phyloP scores from a whole-genome alignment of 2,888 invertebrate genomes.

The Acanthacorydalis orientalis region DNA sequence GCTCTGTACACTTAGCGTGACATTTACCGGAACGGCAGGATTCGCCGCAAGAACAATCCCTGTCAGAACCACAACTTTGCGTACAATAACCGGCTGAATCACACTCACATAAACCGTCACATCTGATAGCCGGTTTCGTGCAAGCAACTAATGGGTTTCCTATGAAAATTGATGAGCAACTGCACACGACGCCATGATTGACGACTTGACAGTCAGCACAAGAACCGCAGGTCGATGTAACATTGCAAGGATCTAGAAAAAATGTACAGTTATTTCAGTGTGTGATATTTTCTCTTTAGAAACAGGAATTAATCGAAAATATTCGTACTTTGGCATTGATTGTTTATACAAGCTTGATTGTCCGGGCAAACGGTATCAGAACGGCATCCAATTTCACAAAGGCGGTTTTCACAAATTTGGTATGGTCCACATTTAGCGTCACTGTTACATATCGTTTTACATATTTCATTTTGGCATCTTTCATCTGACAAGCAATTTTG shows the following conservation, averaged over 20 bases:
- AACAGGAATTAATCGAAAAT: neutral
- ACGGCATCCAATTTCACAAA: slow-evolving; percentile 75
- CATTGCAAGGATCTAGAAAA: slow-evolving; percentile 57
- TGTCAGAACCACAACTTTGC: slow-evolving; percentile 42
- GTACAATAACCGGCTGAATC: slow-evolving; percentile 69
- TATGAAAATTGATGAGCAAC: slow-evolving; percentile 61
- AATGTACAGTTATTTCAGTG: slow-evolving; percentile 3
- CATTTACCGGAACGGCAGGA: slow-evolving; percentile 57
- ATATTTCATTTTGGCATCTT: slow-evolving; percentile 67
- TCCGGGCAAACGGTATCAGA: slow-evolving; percentile 62
- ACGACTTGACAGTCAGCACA: slow-evolving; percentile 71
- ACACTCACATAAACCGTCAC: slow-evolving; percentile 63
- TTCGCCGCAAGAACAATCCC: slow-evolving; percentile 70
- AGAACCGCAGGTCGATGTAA: slow-evolving; percentile 56
- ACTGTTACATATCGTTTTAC: slow-evolving; percentile 72
- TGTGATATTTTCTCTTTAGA: neutral
- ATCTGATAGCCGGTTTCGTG: slow-evolving; percentile 48
- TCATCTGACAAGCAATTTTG: slow-evolving; percentile 70
- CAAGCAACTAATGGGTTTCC: slow-evolving; percentile 73
- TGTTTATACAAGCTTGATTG: slow-evolving; percentile 63
- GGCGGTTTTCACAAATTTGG: slow-evolving; percentile 73
- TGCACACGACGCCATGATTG: slow-evolving; percentile 74
- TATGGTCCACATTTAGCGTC: slow-evolving; percentile 64
- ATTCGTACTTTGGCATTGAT: slow-evolving; percentile 56
- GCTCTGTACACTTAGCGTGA: slow-evolving; percentile 48